These are phyloP conservation scores for Heliconius ethilla DNA, from an alignment of 2,888 invertebrate species.

Conservation along the genomic window DNA sequence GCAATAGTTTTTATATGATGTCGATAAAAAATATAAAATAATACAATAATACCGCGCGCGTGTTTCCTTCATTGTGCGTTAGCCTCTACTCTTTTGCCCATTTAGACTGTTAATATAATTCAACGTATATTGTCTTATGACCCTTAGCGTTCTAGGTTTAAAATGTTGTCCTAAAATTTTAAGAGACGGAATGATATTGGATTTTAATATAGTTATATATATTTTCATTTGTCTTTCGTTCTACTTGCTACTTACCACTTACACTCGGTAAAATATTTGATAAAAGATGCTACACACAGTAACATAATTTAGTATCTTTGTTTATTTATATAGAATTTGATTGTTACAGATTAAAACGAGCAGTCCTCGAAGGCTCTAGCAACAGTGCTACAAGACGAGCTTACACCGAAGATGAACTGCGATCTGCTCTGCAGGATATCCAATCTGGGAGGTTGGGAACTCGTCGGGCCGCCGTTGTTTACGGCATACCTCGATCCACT, in stretches of 20 bases:
- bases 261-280: no score
- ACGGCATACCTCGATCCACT: constrained; percentile 98
- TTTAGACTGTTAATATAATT: constrained; percentile 21
- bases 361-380: constrained; percentile 57
- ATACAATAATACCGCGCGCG: neutral
- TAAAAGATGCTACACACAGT: no score
- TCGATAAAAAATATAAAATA: neutral
- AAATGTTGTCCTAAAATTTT: constrained; percentile 15
- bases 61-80: neutral
- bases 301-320: no score
- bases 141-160: constrained; percentile 16
- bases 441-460: constrained; percentile 96
- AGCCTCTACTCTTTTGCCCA: constrained; percentile 19
- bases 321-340: constrained; percentile 4
- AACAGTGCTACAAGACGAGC: constrained; percentile 87
- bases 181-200: neutral
- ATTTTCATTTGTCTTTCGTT: no score
- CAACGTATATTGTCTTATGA: constrained; percentile 25
- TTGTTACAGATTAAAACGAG: constrained; percentile 76
- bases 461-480: constrained; percentile 95
- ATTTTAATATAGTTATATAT: neutral
- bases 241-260: no score
- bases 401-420: constrained; percentile 98
- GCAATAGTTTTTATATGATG: neutral
- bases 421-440: constrained; percentile 96